Evolutionary conservation across 1,140 invertebrate species (phyloP).

Genomic region (Akabosia matsudoensis): DNA sequence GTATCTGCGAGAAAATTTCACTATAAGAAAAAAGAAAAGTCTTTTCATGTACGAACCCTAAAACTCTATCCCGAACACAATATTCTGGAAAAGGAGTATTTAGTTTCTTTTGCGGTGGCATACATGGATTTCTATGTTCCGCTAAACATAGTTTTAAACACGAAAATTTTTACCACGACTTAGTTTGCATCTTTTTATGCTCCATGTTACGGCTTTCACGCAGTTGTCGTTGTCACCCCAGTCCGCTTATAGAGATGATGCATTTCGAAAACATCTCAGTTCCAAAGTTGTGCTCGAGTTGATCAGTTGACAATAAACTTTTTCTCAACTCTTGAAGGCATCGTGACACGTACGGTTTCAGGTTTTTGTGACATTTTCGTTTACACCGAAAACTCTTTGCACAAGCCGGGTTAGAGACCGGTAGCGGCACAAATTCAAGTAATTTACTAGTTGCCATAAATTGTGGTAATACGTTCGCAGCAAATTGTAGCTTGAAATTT

Average conservation of each 20-base stretch:
- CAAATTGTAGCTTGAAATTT: too few relatives aligned
- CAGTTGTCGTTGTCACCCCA: conserved; percentile 11
- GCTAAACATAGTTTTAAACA: neutral
- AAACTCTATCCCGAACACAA: conserved; percentile 6
- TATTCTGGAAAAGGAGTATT: neutral
- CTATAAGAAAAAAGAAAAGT: too few relatives aligned
- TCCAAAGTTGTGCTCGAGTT: conserved; percentile 6
- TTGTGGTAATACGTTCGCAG: too few relatives aligned
- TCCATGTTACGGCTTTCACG: neutral
- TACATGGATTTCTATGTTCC: neutral
- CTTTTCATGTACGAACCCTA: too few relatives aligned
- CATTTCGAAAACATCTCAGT: conserved; percentile 9
- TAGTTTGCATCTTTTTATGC: neutral
- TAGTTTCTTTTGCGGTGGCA: neutral
- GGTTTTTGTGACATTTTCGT: too few relatives aligned
- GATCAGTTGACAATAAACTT: conserved; percentile 6
- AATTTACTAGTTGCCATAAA: too few relatives aligned
- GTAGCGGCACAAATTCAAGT: too few relatives aligned
- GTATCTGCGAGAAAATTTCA: too few relatives aligned
- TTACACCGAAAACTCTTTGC: too few relatives aligned
- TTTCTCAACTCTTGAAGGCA: neutral
- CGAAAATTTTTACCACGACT: neutral
- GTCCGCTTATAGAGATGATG: conserved; percentile 10
- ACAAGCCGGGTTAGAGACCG: too few relatives aligned
- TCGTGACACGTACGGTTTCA: neutral